phyloP scores from a whole-genome alignment of 2,888 invertebrate species.

The Platycheirus albimanus region DNA sequence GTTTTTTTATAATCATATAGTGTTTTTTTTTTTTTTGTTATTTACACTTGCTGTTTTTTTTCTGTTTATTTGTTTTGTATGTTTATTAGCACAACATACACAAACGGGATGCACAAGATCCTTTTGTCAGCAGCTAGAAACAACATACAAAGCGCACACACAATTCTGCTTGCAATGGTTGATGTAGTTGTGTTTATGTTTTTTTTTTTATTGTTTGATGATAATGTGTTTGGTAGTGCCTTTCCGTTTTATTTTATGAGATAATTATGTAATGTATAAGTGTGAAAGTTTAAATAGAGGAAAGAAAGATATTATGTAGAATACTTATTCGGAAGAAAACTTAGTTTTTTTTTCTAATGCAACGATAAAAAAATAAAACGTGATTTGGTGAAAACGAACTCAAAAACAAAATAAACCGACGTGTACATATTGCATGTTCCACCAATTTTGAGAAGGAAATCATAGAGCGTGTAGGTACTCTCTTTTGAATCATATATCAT shows the following conservation, averaged over 20 bases:
- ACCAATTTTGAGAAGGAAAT: slow-evolving; percentile 28
- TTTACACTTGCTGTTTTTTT: slow-evolving; percentile 61
- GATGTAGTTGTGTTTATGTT: slow-evolving; percentile 24
- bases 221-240: slow-evolving; percentile 31
- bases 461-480: neutral
- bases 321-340: neutral
- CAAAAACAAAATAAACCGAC: slow-evolving; percentile 12
- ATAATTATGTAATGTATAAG: slow-evolving; percentile 37
- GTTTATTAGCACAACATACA: slow-evolving; percentile 24
- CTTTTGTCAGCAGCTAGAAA: slow-evolving; percentile 54
- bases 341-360: slow-evolving; percentile 12
- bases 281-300: slow-evolving; percentile 8
- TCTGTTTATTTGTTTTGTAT: slow-evolving; percentile 1
- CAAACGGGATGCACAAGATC: slow-evolving; percentile 62
- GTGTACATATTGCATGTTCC: slow-evolving; percentile 40
- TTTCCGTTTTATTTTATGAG: slow-evolving; percentile 20
- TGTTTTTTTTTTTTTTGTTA: slow-evolving; percentile 70
- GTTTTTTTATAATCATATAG: slow-evolving; percentile 27
- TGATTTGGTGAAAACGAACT: slow-evolving; percentile 12
- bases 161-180: slow-evolving; percentile 55
- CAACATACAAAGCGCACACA: slow-evolving; percentile 67
- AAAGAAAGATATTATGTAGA: slow-evolving; percentile 12
- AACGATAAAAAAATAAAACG: slow-evolving; percentile 1
- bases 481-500: too few species aligned
- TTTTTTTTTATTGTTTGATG: slow-evolving; percentile 12